Evolutionary conservation across 1,140 invertebrate genomes (phyloP).

Genomic region (Temnothorax curvispinosus): DNA sequence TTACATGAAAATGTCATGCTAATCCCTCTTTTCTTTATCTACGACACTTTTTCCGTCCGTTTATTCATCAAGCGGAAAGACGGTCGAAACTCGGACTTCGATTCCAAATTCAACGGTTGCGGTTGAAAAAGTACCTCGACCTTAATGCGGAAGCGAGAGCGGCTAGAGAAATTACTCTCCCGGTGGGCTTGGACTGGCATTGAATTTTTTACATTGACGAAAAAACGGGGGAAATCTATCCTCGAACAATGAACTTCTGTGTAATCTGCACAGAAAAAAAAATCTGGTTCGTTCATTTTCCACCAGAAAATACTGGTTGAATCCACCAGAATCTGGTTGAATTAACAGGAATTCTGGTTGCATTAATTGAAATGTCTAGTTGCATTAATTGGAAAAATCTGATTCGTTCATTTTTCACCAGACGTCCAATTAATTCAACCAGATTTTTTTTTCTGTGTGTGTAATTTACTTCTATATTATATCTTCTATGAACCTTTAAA

Average conservation of each 20-base stretch:
- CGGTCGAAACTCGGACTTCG: background rate
- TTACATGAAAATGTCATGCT: conserved; percentile 50
- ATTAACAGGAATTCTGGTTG: no score
- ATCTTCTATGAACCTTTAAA: background rate
- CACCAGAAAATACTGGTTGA: no score
- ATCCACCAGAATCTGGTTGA: no score
- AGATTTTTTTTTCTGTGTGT: no score
- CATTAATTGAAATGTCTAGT: no score
- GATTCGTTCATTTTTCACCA: no score
- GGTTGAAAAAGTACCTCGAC: conserved; percentile 45
- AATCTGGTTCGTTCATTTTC: no score
- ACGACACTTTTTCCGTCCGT: conserved; percentile 34
- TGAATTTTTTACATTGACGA: conserved; percentile 1
- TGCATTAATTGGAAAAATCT: no score
- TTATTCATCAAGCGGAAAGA: background rate
- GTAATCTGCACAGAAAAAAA: no score
- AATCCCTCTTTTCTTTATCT: conserved; percentile 46
- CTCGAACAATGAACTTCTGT: conserved; percentile 2
- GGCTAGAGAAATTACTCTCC: conserved; percentile 26
- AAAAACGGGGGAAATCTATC: background rate
- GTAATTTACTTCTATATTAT: conserved; percentile 11
- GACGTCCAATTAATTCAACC: no score
- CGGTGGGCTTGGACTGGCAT: background rate
- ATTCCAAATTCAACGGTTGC: background rate
- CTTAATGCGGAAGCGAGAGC: background rate